Conservation (phyloP, 2,113 vertebrate species). For the Atrichornis clamosus region DNA sequence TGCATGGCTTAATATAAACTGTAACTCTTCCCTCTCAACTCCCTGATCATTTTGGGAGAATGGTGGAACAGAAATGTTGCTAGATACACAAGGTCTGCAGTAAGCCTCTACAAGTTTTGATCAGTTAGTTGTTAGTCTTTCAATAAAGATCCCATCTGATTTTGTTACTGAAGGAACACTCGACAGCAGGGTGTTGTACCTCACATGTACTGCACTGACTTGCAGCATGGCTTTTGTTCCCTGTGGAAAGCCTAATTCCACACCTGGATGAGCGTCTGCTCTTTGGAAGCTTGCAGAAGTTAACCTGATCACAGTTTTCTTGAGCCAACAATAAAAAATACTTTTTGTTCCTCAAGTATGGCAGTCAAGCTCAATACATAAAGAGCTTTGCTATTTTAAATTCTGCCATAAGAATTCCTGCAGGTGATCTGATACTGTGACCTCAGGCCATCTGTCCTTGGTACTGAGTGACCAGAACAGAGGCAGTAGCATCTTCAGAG, state of each 20-base stretch:
- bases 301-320: not conserved
- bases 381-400: not conserved
- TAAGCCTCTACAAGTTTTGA: not conserved
- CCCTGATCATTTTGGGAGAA: not conserved
- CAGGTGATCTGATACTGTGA: not conserved
- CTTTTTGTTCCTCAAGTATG: not conserved
- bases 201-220: not conserved
- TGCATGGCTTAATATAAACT: not conserved
- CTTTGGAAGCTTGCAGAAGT: not conserved
- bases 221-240: not conserved
- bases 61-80: not conserved
- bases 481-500: not conserved
- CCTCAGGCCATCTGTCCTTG: not conserved
- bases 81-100: not conserved
- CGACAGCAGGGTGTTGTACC: rapidly evolving
- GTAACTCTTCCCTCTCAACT: not conserved
- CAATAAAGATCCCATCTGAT: not conserved
- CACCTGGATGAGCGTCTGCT: not conserved
- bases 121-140: not conserved
- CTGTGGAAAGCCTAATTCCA: not conserved
- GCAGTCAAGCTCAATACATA: not conserved
- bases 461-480: not conserved
- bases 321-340: rapidly evolving
- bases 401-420: not conserved
- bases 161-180: not conserved